Evolutionary conservation across 2,888 invertebrate genomes (phyloP).

Genomic region (Furcula furcula): DNA sequence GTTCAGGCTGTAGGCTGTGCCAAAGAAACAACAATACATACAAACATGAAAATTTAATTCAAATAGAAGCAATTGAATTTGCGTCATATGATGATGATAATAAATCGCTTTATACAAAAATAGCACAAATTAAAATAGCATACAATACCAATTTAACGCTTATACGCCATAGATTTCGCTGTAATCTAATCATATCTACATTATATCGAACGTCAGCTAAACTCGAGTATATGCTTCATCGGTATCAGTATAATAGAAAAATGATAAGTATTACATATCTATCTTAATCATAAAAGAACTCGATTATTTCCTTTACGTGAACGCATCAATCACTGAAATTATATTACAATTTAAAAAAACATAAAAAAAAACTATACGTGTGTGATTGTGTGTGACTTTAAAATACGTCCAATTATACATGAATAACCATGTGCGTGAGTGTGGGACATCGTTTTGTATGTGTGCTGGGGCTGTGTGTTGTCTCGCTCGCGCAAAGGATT

Average conservation of each 20-base stretch:
- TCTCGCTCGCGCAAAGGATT: not conserved
- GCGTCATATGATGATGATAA: too few species aligned
- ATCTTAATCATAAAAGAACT: slow-evolving; percentile 44
- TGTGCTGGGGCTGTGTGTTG: not conserved
- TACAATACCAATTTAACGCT: slow-evolving; percentile 6
- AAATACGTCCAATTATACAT: not conserved
- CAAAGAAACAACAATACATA: too few species aligned
- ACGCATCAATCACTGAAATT: not conserved
- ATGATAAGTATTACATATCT: slow-evolving; percentile 42
- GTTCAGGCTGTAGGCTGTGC: too few species aligned
- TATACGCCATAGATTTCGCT: slow-evolving; percentile 5
- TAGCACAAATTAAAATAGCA: not conserved
- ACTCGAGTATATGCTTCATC: slow-evolving; percentile 26
- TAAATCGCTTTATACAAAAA: too few species aligned
- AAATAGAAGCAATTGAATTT: too few species aligned
- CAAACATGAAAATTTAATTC: too few species aligned
- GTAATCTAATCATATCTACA: slow-evolving; percentile 31
- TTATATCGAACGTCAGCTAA: slow-evolving; percentile 35
- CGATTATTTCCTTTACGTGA: slow-evolving; percentile 12
- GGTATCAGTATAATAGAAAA: slow-evolving; percentile 41
- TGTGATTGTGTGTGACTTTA: not conserved
- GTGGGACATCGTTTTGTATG: not conserved
- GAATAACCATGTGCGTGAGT: not conserved
- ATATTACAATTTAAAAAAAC: not conserved
- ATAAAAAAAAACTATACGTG: not conserved